These are phyloP conservation scores for Scolopax bukidnonensis DNA, from an alignment of 2,797 vertebrate species.

Conservation along the genomic window DNA sequence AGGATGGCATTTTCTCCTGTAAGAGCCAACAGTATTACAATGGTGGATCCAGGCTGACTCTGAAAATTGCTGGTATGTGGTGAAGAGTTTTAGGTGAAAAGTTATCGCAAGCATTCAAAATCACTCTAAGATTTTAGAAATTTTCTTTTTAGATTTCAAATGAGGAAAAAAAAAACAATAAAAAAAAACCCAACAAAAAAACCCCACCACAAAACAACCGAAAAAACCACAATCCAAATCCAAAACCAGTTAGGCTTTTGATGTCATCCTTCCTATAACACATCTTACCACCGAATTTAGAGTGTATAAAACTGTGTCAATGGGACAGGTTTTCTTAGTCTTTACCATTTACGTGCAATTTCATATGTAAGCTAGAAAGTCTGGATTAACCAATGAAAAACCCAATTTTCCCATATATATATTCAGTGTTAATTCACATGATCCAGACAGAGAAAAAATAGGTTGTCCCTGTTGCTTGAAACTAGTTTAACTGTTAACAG, in stretches of 20 bases:
- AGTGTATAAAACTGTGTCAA: not conserved
- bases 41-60: not conserved
- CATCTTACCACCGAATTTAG: not conserved
- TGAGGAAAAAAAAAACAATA: not conserved
- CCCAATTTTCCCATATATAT: not conserved
- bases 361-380: not conserved
- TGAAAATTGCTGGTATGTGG: not conserved
- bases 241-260: not conserved
- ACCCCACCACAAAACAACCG: not conserved
- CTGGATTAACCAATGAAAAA: not conserved
- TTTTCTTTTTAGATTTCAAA: not conserved
- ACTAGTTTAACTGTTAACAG: not conserved
- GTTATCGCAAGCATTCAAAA: not conserved
- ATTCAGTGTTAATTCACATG: accelerated
- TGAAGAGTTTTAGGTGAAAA: not conserved
- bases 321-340: not conserved
- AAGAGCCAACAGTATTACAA: not conserved
- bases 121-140: not conserved
- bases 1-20: conserved; percentile 11
- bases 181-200: not conserved
- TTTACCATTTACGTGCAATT: not conserved
- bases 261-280: not conserved
- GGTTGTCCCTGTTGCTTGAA: not conserved
- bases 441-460: not conserved
- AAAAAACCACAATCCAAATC: not conserved